These are phyloP conservation scores for Diplodus sargus DNA, from an alignment of 2,797 vertebrate species.

Conservation along the genomic window DNA sequence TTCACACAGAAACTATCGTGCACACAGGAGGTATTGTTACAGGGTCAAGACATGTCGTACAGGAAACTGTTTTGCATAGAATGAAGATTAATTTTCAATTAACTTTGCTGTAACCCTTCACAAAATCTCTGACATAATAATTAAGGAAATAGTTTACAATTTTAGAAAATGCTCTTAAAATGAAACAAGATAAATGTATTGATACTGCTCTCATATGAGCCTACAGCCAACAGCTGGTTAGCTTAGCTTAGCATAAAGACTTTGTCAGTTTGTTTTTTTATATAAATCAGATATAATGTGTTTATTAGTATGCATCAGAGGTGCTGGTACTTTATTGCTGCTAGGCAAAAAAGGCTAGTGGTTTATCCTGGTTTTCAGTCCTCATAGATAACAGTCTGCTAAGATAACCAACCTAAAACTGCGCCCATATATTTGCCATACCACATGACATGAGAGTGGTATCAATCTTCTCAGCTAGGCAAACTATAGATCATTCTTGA, in stretches of 20 bases:
- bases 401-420: not conserved
- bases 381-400: not conserved
- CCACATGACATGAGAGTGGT: not conserved
- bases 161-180: not conserved
- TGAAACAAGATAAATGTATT: not conserved
- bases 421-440: not conserved
- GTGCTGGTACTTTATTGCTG: not conserved
- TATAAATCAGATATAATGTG: not conserved
- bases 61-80: not conserved
- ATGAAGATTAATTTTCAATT: not conserved
- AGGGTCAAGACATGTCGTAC: conserved; percentile 6
- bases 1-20: conserved; percentile 29
- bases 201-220: not conserved
- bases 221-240: not conserved
- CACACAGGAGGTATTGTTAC: not conserved
- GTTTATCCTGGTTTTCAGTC: not conserved
- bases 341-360: not conserved
- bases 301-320: not conserved
- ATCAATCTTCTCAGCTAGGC: not conserved
- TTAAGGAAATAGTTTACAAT: not conserved
- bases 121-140: not conserved
- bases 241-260: not conserved
- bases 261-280: not conserved
- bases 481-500: not conserved
- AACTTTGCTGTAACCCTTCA: not conserved